Conservation (phyloP, 2,888 invertebrate species). For the Teleiodes luculella region DNA sequence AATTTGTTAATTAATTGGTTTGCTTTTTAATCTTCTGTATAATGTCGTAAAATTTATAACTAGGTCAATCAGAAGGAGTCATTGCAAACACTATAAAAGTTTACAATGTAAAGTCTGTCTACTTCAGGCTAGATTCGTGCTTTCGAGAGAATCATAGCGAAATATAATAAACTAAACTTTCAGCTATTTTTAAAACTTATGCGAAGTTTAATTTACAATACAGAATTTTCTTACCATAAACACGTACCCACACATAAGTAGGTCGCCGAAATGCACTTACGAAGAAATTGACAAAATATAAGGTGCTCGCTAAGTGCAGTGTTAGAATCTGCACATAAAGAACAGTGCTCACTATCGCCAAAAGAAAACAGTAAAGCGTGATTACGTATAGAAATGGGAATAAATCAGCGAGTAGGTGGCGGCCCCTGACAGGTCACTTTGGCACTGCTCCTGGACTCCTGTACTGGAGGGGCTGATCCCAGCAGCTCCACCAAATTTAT, state of each 20-base stretch:
- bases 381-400: conserved; percentile 17
- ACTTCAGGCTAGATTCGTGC: no score
- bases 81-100: no score
- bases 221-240: no score
- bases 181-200: no score
- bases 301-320: background rate
- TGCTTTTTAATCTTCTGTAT: no score
- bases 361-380: conserved; percentile 7
- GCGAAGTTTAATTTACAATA: no score
- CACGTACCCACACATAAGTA: background rate
- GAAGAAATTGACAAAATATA: conserved; percentile 3
- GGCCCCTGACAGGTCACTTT: conserved; percentile 52
- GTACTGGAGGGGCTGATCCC: background rate
- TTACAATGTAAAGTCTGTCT: no score
- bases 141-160: no score
- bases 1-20: no score
- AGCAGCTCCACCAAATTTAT: background rate
- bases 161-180: no score
- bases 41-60: no score
- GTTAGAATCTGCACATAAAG: conserved; percentile 1
- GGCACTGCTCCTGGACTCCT: conserved; percentile 46
- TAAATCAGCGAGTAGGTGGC: conserved; percentile 29
- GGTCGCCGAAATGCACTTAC: background rate
- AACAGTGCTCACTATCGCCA: background rate
- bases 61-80: no score